phyloP scores from a whole-genome alignment of 2,113 vertebrate species.

The Baryphthengus martii region DNA sequence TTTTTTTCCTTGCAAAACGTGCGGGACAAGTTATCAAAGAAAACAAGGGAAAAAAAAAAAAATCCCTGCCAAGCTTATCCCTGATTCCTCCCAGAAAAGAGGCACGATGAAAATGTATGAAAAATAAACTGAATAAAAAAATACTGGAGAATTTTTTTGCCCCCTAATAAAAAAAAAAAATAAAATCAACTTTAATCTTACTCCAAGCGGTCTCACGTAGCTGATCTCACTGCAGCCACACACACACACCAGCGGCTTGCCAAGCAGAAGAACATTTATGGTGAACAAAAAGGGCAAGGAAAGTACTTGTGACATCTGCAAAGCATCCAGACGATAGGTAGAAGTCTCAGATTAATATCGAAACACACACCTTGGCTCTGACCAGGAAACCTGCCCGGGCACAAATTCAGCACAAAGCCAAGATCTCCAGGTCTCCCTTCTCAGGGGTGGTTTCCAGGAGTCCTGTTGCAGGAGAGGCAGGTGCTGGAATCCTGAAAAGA shows the following conservation, averaged over 20 bases:
- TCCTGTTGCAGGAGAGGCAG: background rate
- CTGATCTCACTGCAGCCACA: background rate
- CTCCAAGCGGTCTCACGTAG: background rate
- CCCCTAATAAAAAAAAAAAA: too few relatives aligned
- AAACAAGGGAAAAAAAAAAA: background rate
- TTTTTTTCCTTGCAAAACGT: background rate
- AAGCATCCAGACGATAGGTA: background rate
- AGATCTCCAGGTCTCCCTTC: background rate
- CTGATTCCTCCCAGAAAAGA: background rate
- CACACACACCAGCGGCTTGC: background rate
- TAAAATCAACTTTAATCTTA: background rate
- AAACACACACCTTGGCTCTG: background rate
- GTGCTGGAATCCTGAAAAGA: background rate
- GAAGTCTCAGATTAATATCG: background rate
- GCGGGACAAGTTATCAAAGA: background rate
- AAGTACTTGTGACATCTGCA: background rate
- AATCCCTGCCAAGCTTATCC: rapidly evolving
- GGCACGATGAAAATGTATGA: background rate
- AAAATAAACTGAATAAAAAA: background rate
- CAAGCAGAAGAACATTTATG: background rate
- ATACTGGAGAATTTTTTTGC: background rate
- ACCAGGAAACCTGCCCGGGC: background rate
- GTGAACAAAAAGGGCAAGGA: background rate
- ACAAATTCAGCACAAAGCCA: background rate
- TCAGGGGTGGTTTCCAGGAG: background rate